Evolutionary conservation across 2,888 invertebrate species (phyloP), one percentile per base, ranked within the genome.

Genomic region (Seira musarum): DNA sequence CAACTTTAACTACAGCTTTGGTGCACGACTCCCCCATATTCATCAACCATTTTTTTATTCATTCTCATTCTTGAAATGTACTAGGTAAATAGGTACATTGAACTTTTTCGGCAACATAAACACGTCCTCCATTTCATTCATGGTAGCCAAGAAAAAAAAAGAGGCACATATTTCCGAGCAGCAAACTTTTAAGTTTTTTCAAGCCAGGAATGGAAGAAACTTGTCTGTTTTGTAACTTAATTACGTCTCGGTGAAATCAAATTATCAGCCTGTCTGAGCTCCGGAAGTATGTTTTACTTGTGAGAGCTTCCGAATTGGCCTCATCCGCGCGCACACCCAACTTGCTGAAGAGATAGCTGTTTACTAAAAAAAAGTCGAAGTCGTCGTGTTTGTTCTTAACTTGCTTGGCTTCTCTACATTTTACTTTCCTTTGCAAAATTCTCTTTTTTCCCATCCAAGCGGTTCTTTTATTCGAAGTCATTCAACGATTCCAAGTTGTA

Each of bases 241-340:
- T 76, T 76, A 76, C 68, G 76, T 69, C 76, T 69, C 69, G 74
- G 76, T 17, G 68, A 76, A 68, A 76, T 76, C 76, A 69, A 76
- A 76, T 76, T 76, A 76, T 76, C 76, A 76, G 76, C 49, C 69
- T 76, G 76, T 76, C 76, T 68, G 49, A 68, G 76, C 76, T 69
- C 63, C 69, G 76, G 76, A 76, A 76, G 76, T 76, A 69, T 61
- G 76, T 76, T 76, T 69, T 68, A 67, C 75, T 75, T 40, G 17
- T 30, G 67, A 68, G 68, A 68, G 68, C 40, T 75, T 68, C 75
- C 75, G 68, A 75, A 68, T 68, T 75, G 67, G 25, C 53, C 65
- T 74, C 66, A 66, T 74, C 57, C 66, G 60, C 64, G 57, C 66
- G 13, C 40, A 40, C n/a, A n/a, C n/a, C n/a, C n/a, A n/a, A n/a